These are phyloP conservation scores for Apantesis nais DNA, from an alignment of 2,888 invertebrate species.

Conservation along the genomic window DNA sequence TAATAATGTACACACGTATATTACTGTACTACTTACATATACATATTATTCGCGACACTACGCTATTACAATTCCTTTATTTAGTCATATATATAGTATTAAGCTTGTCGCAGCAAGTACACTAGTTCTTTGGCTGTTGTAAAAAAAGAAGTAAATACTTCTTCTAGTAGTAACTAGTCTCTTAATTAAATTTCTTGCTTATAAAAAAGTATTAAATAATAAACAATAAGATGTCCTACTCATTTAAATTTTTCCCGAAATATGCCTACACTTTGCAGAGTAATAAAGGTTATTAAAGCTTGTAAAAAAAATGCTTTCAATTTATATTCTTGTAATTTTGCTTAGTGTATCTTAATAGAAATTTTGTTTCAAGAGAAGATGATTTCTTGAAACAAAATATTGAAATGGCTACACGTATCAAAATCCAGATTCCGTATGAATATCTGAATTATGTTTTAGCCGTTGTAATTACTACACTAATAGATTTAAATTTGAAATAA, in stretches of 20 bases:
- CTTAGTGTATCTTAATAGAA: neutral
- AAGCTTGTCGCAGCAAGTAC: neutral
- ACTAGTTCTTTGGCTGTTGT: neutral
- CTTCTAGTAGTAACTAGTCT: neutral
- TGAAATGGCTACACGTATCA: neutral
- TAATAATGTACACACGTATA: neutral
- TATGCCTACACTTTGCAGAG: neutral
- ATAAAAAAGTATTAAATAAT: too few species aligned
- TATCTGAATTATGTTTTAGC: neutral
- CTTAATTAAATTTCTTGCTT: too few species aligned
- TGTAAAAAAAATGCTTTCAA: too few species aligned
- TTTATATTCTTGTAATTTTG: neutral
- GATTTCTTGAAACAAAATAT: neutral
- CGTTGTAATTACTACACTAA: neutral
- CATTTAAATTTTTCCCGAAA: too few species aligned
- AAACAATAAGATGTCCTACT: too few species aligned
- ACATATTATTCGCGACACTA: too few species aligned
- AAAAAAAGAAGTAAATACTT: neutral
- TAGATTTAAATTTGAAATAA: neutral
- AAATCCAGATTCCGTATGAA: neutral
- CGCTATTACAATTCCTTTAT: too few species aligned
- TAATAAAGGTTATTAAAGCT: neutral
- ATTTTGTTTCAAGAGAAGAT: neutral
- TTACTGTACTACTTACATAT: neutral
- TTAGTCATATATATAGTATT: neutral